Evolutionary conservation across 1,140 invertebrate species (phyloP), one percentile per base, ranked within the genome.

Genomic region (Harlomillsia oculata): DNA sequence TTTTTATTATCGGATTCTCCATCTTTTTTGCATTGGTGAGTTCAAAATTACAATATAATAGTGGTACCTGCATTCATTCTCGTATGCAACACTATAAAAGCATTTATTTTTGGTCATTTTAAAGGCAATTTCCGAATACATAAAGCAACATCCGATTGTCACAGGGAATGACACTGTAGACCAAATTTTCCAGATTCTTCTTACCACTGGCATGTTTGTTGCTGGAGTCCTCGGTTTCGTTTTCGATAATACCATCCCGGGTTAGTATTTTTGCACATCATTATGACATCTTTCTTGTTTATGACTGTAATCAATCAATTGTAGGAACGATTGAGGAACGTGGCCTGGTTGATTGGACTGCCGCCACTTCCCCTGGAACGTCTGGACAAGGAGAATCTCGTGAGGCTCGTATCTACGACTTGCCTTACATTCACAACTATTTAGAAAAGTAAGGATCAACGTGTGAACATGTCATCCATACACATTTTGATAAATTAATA

Each of bases 1-100:
- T 91, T 3, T 89, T 89, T 68, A 86, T 91, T 50, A 77, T 92
- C 13, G 89, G 89, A 11, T 82, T 91, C 59, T 87, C 87, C 6
- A 76, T 91, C 30, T 89, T 91, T 69, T 85, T 89, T 61, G 85
- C 85, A 5, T 68, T 90, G 69, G 84, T 79, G 70, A 34, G 18
- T 30, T 56, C 25, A 25, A n/a, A 40, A 51, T 34, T 5, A 41
- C 29, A n/a, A n/a, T n/a, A 49, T 50, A 43, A 25, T 26, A 46
- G 11, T 26, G 32, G 11, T 8, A 39, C 30, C 39, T 13, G 21
- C 37, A 52, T 53, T 16, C 5, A 21, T 16, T 18, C 37, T 18
- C 29, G 18, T 2, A 55, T 26, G n/a, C 14, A 6, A 41, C 21
- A 40, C 16, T 30, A 37, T 20, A 25, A 5, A 13, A 25, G 18